Conservation (phyloP, 2,797 vertebrate genomes). For the Sebastes paucispinis region DNA sequence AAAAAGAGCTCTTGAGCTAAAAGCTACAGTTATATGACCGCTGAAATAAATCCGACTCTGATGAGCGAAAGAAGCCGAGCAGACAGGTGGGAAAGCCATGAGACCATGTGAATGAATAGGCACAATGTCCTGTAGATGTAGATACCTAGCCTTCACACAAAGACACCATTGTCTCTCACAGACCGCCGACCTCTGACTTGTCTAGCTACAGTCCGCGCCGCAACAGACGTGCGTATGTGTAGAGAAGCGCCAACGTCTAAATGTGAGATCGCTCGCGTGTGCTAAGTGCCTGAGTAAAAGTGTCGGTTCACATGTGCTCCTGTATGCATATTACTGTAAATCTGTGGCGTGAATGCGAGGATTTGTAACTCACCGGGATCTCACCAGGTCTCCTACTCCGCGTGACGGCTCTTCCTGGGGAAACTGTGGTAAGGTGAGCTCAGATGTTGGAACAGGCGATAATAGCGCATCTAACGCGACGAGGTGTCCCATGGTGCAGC, state of each 20-base stretch:
- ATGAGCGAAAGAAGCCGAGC: slow-evolving; percentile 48
- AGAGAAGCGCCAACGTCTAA: background rate
- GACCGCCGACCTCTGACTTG: background rate
- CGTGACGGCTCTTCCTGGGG: slow-evolving; percentile 44
- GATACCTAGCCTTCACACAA: slow-evolving; percentile 41
- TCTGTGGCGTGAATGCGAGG: slow-evolving; percentile 12
- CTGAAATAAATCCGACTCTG: slow-evolving; percentile 53
- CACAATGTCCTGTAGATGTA: slow-evolving; percentile 23
- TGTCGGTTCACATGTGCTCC: background rate
- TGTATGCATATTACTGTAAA: slow-evolving; percentile 20
- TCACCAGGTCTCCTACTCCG: slow-evolving; percentile 19
- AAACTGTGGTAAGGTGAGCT: slow-evolving; percentile 74
- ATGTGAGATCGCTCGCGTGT: background rate
- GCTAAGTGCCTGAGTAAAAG: slow-evolving; percentile 11
- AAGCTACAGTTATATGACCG: slow-evolving; percentile 27
- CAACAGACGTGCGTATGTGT: background rate
- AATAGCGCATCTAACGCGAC: slow-evolving; percentile 75
- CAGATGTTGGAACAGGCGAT: slow-evolving; percentile 70
- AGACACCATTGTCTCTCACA: slow-evolving; percentile 35
- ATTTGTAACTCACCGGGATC: slow-evolving; percentile 45
- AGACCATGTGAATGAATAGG: slow-evolving; percentile 48
- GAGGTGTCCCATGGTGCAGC: slow-evolving; percentile 74
- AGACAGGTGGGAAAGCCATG: slow-evolving; percentile 57
- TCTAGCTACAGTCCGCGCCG: background rate
- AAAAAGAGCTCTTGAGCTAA: background rate